Percentiles rank a stretch among this genome's conserved stretches.
Conservation (phyloP, 1,140 invertebrate species). For the Drosophila tristis region DNA sequence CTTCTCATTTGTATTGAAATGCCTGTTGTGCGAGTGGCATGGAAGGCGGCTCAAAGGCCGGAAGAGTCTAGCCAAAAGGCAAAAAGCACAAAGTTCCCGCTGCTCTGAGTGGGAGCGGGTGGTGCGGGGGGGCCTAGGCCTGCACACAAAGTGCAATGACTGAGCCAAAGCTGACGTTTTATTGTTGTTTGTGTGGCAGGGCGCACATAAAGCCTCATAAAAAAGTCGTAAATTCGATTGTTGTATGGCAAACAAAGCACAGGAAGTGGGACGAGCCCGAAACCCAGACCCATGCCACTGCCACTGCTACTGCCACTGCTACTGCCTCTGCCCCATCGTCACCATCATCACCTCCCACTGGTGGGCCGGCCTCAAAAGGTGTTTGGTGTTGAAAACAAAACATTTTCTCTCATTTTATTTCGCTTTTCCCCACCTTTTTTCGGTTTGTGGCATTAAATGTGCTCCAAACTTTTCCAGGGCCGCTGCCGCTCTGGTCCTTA, state of each 20-base stretch:
- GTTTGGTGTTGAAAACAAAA: constrained; percentile 80
- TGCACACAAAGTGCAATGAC: constrained; percentile 75
- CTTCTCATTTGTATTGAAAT: constrained; percentile 47
- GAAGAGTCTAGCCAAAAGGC: constrained; percentile 72
- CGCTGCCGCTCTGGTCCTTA: constrained; percentile 12
- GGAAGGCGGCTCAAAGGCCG: constrained; percentile 66
- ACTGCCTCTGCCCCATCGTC: background rate
- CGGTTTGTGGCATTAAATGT: constrained; percentile 64
- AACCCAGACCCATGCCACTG: constrained; percentile 23
- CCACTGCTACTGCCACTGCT: background rate
- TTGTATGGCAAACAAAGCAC: constrained; percentile 76
- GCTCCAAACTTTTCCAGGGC: constrained; percentile 63
- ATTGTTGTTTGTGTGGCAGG: constrained; percentile 62
- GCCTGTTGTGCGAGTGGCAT: background rate
- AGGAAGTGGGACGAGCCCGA: constrained; percentile 64
- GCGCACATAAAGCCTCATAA: constrained; percentile 76
- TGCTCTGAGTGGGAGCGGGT: constrained; percentile 9
- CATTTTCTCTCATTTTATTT: constrained; percentile 61
- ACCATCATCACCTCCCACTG: too few relatives aligned
- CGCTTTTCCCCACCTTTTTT: constrained; percentile 44
- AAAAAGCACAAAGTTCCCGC: constrained; percentile 56
- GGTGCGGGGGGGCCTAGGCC: constrained; percentile 7
- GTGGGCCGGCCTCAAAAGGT: constrained; percentile 59
- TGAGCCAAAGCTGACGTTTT: constrained; percentile 74
- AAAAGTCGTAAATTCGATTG: constrained; percentile 81